Evolutionary conservation across 1,140 invertebrate species (phyloP), one percentile per base, ranked within the genome.

Genomic region (Apocrypta bakeri): DNA sequence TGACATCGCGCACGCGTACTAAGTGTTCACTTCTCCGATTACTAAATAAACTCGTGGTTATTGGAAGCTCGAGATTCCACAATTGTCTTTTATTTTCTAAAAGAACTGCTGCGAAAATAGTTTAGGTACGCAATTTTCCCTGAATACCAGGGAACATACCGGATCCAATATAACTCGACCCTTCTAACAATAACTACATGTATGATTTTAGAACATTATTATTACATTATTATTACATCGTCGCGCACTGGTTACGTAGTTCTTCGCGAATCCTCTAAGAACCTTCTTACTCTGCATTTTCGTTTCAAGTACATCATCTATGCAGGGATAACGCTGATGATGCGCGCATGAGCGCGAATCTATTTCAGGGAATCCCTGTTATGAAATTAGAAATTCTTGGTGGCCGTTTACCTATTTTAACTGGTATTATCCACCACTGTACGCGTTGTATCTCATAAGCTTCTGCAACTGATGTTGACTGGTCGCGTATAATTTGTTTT

Each of bases 371-470:
- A 56, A 56, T 81, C 75, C 40, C 63, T 66, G 17, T n/a, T 14
- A 75, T 63, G 72, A 11, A 81, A 81, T 75, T 81, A 75, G 72
- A 74, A 66, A 25, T 7, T 80, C n/a, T 78, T 1, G 37, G 14
- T n/a, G 48, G 0, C 21, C 48, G 48, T n/a, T 6, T 56, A n/a
- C 21, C 12, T 33, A 14, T 1, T 17, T 48, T 48, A n/a, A n/a
- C 7, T 17, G 6, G 17, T 7, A 56, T n/a, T 6, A 56, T 17
- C 8, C 4, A 68, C 27, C 68, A 73, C 79, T 69, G 64, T 73
- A 40, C 56, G 68, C 64, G n/a, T n/a, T n/a, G 9, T 21, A 29
- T 40, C 42, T 48, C 12, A 17, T 1, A 7, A 66, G 64, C 27
- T 66, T 66, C 64, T 66, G 48, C 48, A 56, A 56, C n/a, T n/a